phyloP scores from a whole-genome alignment of 92 coral and sea anemone species.

The Isaurus tuberculatus region DNA sequence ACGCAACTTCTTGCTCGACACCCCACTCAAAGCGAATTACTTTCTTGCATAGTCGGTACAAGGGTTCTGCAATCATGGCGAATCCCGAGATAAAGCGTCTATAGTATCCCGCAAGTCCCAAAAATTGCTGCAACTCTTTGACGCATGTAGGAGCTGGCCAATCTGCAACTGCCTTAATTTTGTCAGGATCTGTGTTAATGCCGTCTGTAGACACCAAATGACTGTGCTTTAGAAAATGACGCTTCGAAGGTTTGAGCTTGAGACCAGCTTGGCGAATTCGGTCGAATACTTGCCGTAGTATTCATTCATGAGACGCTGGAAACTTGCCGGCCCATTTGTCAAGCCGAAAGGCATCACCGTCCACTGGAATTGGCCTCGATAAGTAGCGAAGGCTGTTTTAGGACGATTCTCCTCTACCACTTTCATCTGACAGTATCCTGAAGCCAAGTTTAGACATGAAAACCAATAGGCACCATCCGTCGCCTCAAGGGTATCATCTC shows the following conservation, averaged over 20 bases:
- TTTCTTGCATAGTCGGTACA: slow-evolving; percentile 47
- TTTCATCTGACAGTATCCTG: slow-evolving; percentile 52
- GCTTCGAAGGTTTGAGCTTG: slow-evolving; percentile 57
- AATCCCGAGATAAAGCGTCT: slow-evolving; percentile 17
- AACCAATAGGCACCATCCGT: slow-evolving; percentile 44
- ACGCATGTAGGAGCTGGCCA: slow-evolving; percentile 50
- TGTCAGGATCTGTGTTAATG: slow-evolving; percentile 59
- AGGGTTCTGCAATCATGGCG: slow-evolving; percentile 22
- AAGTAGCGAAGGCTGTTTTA: slow-evolving; percentile 1
- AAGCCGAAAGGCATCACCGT: slow-evolving; percentile 1
- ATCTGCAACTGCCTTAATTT: slow-evolving; percentile 46
- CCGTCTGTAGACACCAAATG: slow-evolving; percentile 56
- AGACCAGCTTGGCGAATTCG: slow-evolving; percentile 53
- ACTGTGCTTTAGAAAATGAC: slow-evolving; percentile 54
- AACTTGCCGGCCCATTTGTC: slow-evolving; percentile 57
- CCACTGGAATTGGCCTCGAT: slow-evolving; percentile 18
- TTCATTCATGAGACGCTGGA: slow-evolving; percentile 56
- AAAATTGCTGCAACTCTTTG: slow-evolving; percentile 57
- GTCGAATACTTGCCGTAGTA: slow-evolving; percentile 44
- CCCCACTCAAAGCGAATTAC: slow-evolving; percentile 42
- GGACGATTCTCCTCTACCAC: slow-evolving; percentile 23
- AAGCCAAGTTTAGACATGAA: slow-evolving; percentile 40
- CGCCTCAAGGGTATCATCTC: slow-evolving; percentile 51
- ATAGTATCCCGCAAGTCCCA: slow-evolving; percentile 52
- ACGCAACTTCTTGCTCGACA: slow-evolving; percentile 51